Conservation (phyloP, 2,113 vertebrate species). For the Cacatua alba region DNA sequence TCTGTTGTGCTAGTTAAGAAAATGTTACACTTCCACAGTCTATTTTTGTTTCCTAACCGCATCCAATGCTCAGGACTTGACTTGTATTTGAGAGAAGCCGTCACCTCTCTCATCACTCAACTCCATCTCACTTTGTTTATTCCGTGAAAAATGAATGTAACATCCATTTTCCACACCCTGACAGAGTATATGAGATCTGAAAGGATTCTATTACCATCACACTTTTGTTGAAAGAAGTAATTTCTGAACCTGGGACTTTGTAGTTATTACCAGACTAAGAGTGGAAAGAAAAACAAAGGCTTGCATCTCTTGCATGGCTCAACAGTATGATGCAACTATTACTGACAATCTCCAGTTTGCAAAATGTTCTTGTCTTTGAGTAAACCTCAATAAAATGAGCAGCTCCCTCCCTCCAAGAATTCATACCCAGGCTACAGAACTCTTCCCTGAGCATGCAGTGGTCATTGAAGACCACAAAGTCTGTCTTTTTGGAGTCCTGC, state of each 20-base stretch:
- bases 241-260: neutral
- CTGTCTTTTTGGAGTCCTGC: neutral
- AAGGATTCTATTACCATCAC: neutral
- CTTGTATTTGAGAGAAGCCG: neutral
- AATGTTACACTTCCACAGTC: neutral
- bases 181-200: neutral
- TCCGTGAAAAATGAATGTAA: neutral
- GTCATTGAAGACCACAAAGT: slow-evolving; percentile 1
- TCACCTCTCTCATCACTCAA: neutral
- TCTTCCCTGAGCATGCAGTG: neutral
- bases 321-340: neutral
- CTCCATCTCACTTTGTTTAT: neutral
- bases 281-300: neutral
- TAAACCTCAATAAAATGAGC: neutral
- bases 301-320: neutral
- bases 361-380: neutral
- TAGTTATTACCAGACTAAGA: neutral
- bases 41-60: neutral
- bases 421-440: neutral
- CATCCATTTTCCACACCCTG: neutral
- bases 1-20: neutral
- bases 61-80: neutral
- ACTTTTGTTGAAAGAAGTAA: neutral
- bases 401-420: slow-evolving; percentile 22
- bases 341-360: neutral